Percentiles rank a stretch among this genome's conserved stretches.
phyloP scores from a whole-genome alignment of 2,888 invertebrate genomes.

The Neria commutata region DNA sequence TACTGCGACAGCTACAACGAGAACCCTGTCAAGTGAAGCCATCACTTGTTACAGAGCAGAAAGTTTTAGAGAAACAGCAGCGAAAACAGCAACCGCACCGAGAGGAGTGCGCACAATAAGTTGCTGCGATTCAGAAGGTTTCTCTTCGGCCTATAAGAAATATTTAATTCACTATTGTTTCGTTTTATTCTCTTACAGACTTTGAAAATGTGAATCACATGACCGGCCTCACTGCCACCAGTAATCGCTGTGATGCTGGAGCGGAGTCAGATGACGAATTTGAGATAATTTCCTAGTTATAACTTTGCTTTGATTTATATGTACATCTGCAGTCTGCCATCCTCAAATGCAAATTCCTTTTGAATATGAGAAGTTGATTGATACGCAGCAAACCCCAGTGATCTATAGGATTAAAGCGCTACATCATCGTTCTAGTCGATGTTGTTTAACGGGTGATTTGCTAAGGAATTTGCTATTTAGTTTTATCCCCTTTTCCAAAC shows the following conservation, averaged over 20 bases:
- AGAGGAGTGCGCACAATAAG: constrained; percentile 26
- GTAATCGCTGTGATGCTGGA: constrained; percentile 62
- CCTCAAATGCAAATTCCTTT: too few relatives aligned
- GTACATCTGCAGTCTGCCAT: too few relatives aligned
- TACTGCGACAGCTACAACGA: constrained; percentile 30
- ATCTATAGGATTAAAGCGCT: too few relatives aligned
- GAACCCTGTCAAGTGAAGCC: constrained; percentile 8
- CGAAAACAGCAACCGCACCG: neutral
- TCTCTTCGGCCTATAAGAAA: neutral
- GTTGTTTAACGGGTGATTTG: too few relatives aligned
- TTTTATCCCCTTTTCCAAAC: too few relatives aligned
- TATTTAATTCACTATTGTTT: neutral
- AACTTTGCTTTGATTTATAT: neutral
- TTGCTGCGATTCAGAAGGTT: constrained; percentile 42
- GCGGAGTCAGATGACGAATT: constrained; percentile 83
- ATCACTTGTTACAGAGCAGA: neutral
- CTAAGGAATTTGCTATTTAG: too few relatives aligned
- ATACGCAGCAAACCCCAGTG: too few relatives aligned
- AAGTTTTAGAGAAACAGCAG: neutral
- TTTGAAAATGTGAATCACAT: constrained; percentile 46
- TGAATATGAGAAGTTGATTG: too few relatives aligned
- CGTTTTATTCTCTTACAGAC: constrained; percentile 30
- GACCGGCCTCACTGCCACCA: constrained; percentile 24
- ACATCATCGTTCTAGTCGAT: too few relatives aligned
- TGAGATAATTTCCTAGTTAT: constrained; percentile 74